A percentile compares a stretch with the other conserved stretches of the same genome.
Conservation (phyloP, 2,113 vertebrate species). For the Terrapene triunguis region DNA sequence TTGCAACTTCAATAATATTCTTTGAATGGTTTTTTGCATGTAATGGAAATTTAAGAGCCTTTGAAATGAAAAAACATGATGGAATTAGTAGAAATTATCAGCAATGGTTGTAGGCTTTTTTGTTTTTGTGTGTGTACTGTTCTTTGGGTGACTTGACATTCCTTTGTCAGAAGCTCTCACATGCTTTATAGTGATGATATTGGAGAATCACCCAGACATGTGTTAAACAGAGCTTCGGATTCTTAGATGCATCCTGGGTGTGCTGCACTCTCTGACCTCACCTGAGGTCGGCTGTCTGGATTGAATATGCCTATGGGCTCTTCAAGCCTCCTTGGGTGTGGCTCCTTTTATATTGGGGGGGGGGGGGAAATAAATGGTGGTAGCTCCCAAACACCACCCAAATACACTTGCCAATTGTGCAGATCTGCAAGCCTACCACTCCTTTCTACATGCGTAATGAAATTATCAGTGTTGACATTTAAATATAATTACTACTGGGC, state of each 20-base stretch:
- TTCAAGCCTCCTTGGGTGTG: not conserved
- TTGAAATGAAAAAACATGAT: slow-evolving; percentile 70
- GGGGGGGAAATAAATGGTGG: not conserved
- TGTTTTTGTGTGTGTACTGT: slow-evolving; percentile 23
- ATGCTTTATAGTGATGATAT: slow-evolving; percentile 45
- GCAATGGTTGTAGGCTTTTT: not conserved
- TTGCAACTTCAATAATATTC: slow-evolving; percentile 71
- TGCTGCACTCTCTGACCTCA: not conserved
- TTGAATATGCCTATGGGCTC: not conserved
- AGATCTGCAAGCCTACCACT: not conserved
- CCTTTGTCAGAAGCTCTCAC: slow-evolving; percentile 53
- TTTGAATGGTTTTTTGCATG: slow-evolving; percentile 69
- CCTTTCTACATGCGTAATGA: fast-evolving
- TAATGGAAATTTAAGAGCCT: not conserved
- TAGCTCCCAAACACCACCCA: not conserved
- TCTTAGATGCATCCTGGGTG: slow-evolving; percentile 13
- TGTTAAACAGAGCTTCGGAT: slow-evolving; percentile 22
- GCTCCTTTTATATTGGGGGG: not conserved
- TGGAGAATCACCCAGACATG: slow-evolving; percentile 61
- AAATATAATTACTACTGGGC: not conserved
- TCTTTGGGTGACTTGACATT: slow-evolving; percentile 71
- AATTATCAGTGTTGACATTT: not conserved
- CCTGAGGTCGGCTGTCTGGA: not conserved
- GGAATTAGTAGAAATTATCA: slow-evolving; percentile 73
- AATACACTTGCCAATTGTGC: not conserved